Conservation (phyloP, 2,797 vertebrate species). For the Lepus oiostolus region DNA sequence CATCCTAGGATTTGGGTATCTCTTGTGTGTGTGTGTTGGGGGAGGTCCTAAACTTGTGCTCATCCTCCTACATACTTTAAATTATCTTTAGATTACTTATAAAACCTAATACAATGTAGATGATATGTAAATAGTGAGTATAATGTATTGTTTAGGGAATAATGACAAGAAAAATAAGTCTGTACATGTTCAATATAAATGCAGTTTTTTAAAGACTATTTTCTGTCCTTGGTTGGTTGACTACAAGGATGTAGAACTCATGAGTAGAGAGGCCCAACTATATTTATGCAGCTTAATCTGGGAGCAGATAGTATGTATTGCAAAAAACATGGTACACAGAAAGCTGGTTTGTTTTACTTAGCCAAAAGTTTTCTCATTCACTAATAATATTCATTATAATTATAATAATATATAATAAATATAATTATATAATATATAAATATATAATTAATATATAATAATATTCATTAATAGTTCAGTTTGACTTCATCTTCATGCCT, state of each 20-base stretch:
- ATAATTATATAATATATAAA: too few relatives aligned
- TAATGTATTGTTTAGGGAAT: neutral
- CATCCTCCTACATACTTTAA: neutral
- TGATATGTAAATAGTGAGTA: neutral
- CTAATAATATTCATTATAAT: neutral
- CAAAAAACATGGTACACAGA: neutral
- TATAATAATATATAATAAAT: too few relatives aligned
- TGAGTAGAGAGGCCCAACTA: neutral
- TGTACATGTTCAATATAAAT: neutral
- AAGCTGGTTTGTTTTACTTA: conserved; percentile 59
- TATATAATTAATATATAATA: too few relatives aligned
- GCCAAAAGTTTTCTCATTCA: conserved; percentile 60
- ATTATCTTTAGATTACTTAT: neutral
- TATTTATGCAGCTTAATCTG: conserved; percentile 40
- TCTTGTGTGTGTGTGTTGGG: too few relatives aligned
- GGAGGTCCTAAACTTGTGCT: too few relatives aligned
- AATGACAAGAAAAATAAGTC: neutral
- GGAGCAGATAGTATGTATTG: neutral
- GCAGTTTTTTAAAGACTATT: neutral
- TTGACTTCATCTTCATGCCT: conserved; percentile 45
- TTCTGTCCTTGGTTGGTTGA: neutral
- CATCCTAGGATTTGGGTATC: neutral
- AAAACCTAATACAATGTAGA: neutral
- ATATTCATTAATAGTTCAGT: neutral
- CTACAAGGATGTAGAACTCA: too few relatives aligned